A percentile compares a stretch with the other conserved stretches of the same genome.
phyloP scores from a whole-genome alignment of 2,888 invertebrate genomes.

The Acrobasis repandana region DNA sequence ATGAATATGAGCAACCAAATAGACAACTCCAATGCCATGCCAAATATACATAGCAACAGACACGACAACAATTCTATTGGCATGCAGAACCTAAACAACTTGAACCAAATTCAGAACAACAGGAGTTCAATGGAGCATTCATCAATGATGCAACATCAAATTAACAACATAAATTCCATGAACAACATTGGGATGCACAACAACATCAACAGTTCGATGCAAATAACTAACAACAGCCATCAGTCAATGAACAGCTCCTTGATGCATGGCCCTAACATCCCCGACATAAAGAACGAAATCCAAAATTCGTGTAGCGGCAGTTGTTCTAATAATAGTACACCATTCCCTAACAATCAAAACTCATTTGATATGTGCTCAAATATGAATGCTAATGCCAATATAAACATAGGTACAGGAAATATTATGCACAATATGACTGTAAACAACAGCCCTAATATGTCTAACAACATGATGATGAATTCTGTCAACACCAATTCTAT shows the following conservation, averaged over 20 bases:
- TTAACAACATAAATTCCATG: conserved; percentile 62
- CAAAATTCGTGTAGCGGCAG: conserved; percentile 73
- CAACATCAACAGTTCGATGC: conserved; percentile 66
- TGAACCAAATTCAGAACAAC: conserved; percentile 73
- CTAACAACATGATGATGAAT: conserved; percentile 72
- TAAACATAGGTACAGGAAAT: conserved; percentile 63
- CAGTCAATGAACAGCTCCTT: conserved; percentile 67
- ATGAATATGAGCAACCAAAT: conserved; percentile 67
- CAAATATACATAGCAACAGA: conserved; percentile 66
- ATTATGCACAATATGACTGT: conserved; percentile 71
- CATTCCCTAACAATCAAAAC: conserved; percentile 64
- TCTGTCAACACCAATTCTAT: conserved; percentile 60
- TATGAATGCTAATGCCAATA: conserved; percentile 59
- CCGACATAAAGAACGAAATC: conserved; percentile 77
- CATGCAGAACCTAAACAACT: conserved; percentile 68
- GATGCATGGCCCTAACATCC: conserved; percentile 73
- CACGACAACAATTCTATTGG: conserved; percentile 68
- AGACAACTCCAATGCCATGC: conserved; percentile 60
- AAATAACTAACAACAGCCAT: conserved; percentile 65
- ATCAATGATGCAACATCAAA: conserved; percentile 73
- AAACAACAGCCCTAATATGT: conserved; percentile 63
- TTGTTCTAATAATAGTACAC: conserved; percentile 65
- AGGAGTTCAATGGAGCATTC: conserved; percentile 70
- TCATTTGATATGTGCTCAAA: conserved; percentile 72
- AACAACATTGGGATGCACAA: conserved; percentile 73